phyloP scores from a whole-genome alignment of 2,113 vertebrate species.

The Percopsis transmontana region DNA sequence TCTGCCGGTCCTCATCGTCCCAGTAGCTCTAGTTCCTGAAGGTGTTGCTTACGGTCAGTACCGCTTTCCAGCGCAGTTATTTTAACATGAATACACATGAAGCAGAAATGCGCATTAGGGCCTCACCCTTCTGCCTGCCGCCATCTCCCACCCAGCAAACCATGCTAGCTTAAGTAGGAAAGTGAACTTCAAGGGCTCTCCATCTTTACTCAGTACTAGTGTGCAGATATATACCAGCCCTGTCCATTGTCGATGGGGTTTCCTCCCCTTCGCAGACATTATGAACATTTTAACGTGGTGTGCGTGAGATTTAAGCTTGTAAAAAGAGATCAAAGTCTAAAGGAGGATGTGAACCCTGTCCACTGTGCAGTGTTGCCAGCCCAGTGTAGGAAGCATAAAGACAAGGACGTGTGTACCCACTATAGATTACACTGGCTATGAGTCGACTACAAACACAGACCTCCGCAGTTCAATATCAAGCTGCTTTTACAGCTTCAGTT shows the following conservation, averaged over 20 bases:
- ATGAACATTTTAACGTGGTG: conserved; percentile 62
- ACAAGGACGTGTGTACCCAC: conserved; percentile 33
- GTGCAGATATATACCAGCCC: conserved; percentile 38
- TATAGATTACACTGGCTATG: conserved; percentile 27
- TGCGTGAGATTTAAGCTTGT: conserved; percentile 55
- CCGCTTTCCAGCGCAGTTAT: conserved; percentile 10
- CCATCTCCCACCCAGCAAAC: conserved; percentile 49
- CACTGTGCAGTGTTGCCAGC: conserved; percentile 51
- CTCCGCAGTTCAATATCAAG: not conserved
- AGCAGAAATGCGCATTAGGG: conserved; percentile 24
- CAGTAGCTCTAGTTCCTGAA: no score
- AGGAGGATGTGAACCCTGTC: conserved; percentile 49
- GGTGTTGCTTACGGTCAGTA: not conserved
- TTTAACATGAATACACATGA: conserved; percentile 36
- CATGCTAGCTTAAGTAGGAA: conserved; percentile 31
- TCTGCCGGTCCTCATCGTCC: no score
- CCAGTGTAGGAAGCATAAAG: conserved; percentile 33
- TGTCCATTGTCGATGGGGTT: conserved; percentile 49
- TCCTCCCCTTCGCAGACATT: conserved; percentile 48
- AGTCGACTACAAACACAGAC: conserved; percentile 24
- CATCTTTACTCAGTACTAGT: conserved; percentile 43
- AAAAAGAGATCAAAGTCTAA: conserved; percentile 59
- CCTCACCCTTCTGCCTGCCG: conserved; percentile 8
- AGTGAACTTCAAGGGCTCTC: conserved; percentile 61
- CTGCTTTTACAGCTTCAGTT: conserved; percentile 21